Percentiles rank a stretch among this genome's conserved stretches.
These are phyloP conservation scores for Hypomesus transpacificus DNA, from an alignment of 2,113 vertebrate species.

Conservation along the genomic window DNA sequence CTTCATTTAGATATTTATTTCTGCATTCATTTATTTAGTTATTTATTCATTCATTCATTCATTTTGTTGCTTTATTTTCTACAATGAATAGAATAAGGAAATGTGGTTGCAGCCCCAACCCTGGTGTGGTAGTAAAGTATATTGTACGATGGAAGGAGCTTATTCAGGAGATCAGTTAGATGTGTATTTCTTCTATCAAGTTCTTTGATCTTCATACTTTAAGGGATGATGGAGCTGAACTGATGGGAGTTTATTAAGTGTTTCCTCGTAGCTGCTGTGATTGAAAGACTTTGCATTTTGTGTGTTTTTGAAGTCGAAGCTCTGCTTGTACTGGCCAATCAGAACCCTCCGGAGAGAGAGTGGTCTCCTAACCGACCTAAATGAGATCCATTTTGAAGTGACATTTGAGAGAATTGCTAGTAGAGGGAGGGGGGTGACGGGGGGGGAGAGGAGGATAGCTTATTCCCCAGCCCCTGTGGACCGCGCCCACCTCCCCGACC, in stretches of 20 bases:
- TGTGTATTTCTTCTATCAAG: conserved; percentile 31
- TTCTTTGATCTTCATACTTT: conserved; percentile 44
- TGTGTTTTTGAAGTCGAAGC: conserved; percentile 39
- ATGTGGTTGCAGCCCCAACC: conserved; percentile 41
- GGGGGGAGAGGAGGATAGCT: conserved; percentile 51
- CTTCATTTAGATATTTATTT: conserved; percentile 65
- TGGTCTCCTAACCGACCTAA: conserved; percentile 61
- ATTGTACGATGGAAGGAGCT: no score
- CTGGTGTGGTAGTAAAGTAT: no score
- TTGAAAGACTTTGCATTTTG: not conserved
- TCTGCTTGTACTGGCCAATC: conserved; percentile 47
- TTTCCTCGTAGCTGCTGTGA: no score
- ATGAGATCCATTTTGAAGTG: conserved; percentile 73
- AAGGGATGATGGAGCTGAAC: not conserved
- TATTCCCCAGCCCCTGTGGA: conserved; percentile 23
- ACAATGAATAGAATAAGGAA: conserved; percentile 60
- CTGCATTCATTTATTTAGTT: conserved; percentile 59
- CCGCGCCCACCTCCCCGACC: conserved; percentile 46
- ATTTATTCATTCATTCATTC: conserved; percentile 63
- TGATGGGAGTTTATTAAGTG: no score
- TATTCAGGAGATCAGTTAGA: conserved; percentile 7
- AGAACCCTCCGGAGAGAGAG: conserved; percentile 50
- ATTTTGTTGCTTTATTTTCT: conserved; percentile 53
- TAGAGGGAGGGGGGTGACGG: conserved; percentile 28
- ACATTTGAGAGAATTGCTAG: conserved; percentile 72